A percentile compares a stretch with the other conserved stretches of the same genome.
phyloP scores from a whole-genome alignment of 2,113 vertebrate species.

The human (Homo sapiens) region DNA sequence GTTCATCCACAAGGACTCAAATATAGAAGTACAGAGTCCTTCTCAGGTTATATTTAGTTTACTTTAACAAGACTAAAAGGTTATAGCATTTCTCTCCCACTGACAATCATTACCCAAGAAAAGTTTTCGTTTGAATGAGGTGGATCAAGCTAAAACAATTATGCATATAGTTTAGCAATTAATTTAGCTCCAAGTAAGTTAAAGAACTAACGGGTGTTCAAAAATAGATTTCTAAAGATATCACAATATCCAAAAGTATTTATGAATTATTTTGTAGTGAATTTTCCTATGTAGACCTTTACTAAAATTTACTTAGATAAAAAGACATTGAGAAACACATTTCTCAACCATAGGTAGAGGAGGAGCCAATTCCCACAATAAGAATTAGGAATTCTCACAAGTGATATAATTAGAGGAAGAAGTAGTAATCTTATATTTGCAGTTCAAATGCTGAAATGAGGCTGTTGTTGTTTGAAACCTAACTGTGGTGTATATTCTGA shows the following conservation, averaged over 20 bases:
- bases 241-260: background rate
- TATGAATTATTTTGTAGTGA: constrained; percentile 16
- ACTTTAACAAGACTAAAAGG: background rate
- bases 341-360: background rate
- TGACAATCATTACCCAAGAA: background rate
- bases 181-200: background rate
- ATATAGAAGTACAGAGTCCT: too few relatives aligned
- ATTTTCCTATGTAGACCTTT: constrained; percentile 25
- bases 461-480: background rate
- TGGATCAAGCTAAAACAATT: background rate
- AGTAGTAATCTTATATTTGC: constrained; percentile 15
- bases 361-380: background rate
- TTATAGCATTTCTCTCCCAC: background rate
- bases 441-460: background rate
- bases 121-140: background rate
- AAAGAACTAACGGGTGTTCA: background rate
- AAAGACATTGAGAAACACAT: constrained; percentile 35
- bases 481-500: background rate
- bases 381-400: constrained; percentile 39
- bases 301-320: constrained; percentile 57
- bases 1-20: too few relatives aligned
- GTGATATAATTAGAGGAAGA: constrained; percentile 50
- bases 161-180: constrained; percentile 10
- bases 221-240: background rate
- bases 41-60: too few relatives aligned